Conservation (phyloP, 2,797 vertebrate genomes). For the Naso thynnoides region DNA sequence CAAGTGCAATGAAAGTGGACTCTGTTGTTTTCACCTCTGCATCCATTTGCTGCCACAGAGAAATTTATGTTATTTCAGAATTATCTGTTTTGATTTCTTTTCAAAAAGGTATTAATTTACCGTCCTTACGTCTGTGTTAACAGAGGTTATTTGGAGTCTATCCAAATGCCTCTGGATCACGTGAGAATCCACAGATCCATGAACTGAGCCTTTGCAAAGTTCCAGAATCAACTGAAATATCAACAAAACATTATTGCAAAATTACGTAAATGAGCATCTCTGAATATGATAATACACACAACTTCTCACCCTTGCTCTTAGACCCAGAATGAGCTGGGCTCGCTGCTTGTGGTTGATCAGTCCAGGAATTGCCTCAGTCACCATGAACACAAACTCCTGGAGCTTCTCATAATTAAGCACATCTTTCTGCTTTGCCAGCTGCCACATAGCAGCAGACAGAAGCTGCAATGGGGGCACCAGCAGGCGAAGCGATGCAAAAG, state of each 20-base stretch:
- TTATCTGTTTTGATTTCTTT: background rate
- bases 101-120: background rate
- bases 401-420: slow-evolving; percentile 84
- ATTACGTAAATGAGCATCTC: background rate
- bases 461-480: slow-evolving; percentile 84
- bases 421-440: slow-evolving; percentile 78
- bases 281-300: background rate
- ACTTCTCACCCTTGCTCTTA: slow-evolving; percentile 72
- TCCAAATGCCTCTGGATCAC: slow-evolving; percentile 76
- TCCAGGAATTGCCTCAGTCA: slow-evolving; percentile 82
- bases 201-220: slow-evolving; percentile 77
- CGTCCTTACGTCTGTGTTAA: slow-evolving; percentile 68
- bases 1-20: slow-evolving; percentile 85
- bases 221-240: slow-evolving; percentile 82
- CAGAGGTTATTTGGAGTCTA: slow-evolving; percentile 65
- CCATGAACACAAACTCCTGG: slow-evolving; percentile 83
- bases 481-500: slow-evolving; percentile 78
- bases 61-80: slow-evolving; percentile 20
- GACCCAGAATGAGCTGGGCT: slow-evolving; percentile 79
- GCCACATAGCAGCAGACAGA: slow-evolving; percentile 87
- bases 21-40: slow-evolving; percentile 80
- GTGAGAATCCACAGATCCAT: slow-evolving; percentile 65
- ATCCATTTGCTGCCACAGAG: slow-evolving; percentile 68
- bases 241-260: slow-evolving; percentile 6
- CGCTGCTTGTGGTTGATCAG: slow-evolving; percentile 84